A percentile compares a stretch with the other conserved stretches of the same genome.
Conservation (phyloP, 92 coral and sea anemone genomes). For the Porites rus region DNA sequence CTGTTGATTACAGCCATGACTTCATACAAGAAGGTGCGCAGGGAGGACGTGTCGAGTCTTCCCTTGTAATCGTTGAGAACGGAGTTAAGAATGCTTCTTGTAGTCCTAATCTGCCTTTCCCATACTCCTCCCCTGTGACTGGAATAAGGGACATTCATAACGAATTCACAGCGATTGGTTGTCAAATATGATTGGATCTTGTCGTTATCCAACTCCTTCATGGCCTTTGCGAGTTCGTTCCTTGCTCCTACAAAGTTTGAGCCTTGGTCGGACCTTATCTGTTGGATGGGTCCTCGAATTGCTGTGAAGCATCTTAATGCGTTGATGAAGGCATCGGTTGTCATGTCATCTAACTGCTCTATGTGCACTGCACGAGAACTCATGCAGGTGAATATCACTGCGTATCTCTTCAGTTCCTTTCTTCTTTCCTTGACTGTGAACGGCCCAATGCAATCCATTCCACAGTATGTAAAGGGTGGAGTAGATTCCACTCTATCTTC, state of each 20-base stretch:
- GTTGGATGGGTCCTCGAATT: slow-evolving; percentile 32
- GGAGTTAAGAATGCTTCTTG: slow-evolving; percentile 9
- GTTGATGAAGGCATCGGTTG: slow-evolving; percentile 42
- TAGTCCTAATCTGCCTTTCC: slow-evolving; percentile 26
- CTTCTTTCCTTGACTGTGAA: slow-evolving; percentile 25
- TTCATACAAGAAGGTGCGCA: slow-evolving; percentile 23
- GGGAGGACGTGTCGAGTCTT: slow-evolving; percentile 7
- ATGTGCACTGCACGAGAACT: slow-evolving; percentile 45
- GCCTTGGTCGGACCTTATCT: slow-evolving; percentile 52
- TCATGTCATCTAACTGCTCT: slow-evolving; percentile 21
- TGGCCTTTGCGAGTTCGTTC: slow-evolving; percentile 31
- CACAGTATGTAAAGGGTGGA: slow-evolving; percentile 45
- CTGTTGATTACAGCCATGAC: too few species aligned
- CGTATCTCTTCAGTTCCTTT: slow-evolving; percentile 33
- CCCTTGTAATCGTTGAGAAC: slow-evolving; percentile 12
- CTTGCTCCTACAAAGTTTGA: slow-evolving; percentile 45
- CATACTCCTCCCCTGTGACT: slow-evolving; percentile 1
- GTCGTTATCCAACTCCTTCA: slow-evolving; percentile 22
- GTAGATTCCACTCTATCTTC: slow-evolving; percentile 42
- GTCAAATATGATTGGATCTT: background rate
- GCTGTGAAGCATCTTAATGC: slow-evolving; percentile 31
- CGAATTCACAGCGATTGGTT: too few species aligned
- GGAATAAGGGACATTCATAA: too few species aligned
- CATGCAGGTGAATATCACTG: slow-evolving; percentile 21
- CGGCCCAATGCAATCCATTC: slow-evolving; percentile 46